Base-by-base conservation (phyloP, 2,113 vertebrate genomes). In the Chionomys nivalis region DNA sequence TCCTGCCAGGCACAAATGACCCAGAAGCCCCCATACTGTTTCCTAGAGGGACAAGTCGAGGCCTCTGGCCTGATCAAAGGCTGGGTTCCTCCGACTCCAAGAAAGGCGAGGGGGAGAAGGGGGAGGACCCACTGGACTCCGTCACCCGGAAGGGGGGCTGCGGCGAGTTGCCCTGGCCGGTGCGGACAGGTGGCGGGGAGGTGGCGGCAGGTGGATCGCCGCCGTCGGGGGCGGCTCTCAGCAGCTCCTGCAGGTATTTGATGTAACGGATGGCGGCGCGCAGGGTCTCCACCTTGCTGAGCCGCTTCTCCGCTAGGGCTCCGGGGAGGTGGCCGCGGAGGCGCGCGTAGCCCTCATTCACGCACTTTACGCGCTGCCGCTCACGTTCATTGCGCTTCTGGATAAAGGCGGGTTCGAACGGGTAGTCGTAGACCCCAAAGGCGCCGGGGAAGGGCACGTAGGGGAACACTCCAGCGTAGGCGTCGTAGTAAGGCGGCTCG, bases 261-360 rank as follows among this genome's bases (percentile, higher is more conserved):
- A 99, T 99, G 98, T 99, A 99, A 78, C 98, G 97, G 95, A 99
- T 99, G 81, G 99, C 99, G 0, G 99, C 99, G 3, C 99, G 96
- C 66, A 99, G 98, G 0, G 99, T 99, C 98, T 99, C 98, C 98
- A 99, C 99, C 97, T 99, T 99, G 97, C 99, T 99, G 70, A 99
- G 98, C 9, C 99, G 97, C 75, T 98, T 99, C 94, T 99, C 99
- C 0, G 98, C 95, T 58, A 97, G 95, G 3, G 97, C 98, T 0
- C 98, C 98, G 0, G 99, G 99, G 33, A 99, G 98, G 98, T 99
- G 99, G 75, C 99, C 98, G 4, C 99, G 97, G 76, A 99, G 98
- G 58, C 98, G 98, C 89, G 99, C 98, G 52, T 99, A 99, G 76
- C 99, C 99, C 96, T 99, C 99, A 90, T 99, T 99, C 49, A 99